A percentile compares a stretch with the other conserved stretches of the same genome.
phyloP scores from a whole-genome alignment of 1,140 invertebrate genomes.

The Luehdorfia chinensis region DNA sequence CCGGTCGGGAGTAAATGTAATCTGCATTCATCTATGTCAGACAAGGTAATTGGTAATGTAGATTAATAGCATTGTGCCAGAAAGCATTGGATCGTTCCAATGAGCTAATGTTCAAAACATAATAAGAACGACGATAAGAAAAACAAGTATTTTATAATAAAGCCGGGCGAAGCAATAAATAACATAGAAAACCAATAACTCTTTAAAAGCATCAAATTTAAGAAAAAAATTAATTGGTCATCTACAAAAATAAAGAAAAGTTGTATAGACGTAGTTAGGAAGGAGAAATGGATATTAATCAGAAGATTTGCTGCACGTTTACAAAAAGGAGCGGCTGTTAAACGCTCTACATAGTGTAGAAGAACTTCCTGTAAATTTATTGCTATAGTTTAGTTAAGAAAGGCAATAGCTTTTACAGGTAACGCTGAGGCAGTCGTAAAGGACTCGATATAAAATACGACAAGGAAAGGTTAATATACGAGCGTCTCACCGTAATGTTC shows the following conservation, averaged over 20 bases:
- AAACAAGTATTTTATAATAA: no score
- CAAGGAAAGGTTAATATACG: slow-evolving; percentile 26
- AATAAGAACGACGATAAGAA: neutral
- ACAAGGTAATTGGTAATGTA: slow-evolving; percentile 6
- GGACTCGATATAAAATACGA: slow-evolving; percentile 42
- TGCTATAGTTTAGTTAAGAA: slow-evolving; percentile 51
- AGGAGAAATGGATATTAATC: no score
- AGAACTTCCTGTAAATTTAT: slow-evolving; percentile 37
- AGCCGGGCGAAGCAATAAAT: no score
- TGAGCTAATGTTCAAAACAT: slow-evolving; percentile 2
- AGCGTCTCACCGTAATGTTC: slow-evolving; percentile 25
- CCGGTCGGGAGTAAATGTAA: slow-evolving; percentile 19
- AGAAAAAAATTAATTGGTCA: no score
- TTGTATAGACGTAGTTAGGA: no score
- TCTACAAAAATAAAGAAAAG: no score
- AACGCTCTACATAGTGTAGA: slow-evolving; percentile 3
- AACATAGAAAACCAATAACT: no score
- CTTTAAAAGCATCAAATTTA: no score
- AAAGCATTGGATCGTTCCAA: slow-evolving; percentile 3
- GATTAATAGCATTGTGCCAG: slow-evolving; percentile 6
- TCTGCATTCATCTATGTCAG: slow-evolving; percentile 23
- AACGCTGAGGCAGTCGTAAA: slow-evolving; percentile 35
- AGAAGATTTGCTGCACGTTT: slow-evolving; percentile 9
- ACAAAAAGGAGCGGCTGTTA: slow-evolving; percentile 11
- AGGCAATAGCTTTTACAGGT: slow-evolving; percentile 43